Evolutionary conservation across 2,797 vertebrate species (phyloP).

Genomic region (Melanotaenia boesemani): DNA sequence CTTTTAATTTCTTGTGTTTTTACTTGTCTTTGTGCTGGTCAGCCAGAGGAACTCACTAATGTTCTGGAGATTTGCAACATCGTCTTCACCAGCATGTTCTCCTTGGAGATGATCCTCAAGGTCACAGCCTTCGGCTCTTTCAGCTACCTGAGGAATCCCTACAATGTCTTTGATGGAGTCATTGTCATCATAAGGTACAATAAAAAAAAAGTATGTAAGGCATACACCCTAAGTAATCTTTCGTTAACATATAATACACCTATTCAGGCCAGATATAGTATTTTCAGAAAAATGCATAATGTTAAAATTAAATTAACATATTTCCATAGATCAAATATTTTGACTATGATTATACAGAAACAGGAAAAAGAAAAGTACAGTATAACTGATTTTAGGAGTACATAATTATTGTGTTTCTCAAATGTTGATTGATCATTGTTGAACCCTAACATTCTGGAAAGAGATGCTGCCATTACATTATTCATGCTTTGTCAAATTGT

Average conservation of each 20-base stretch:
- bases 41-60: constrained; percentile 96
- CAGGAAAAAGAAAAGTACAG: background rate
- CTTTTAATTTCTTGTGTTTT: too few relatives aligned
- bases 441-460: background rate
- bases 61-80: constrained; percentile 98
- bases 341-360: background rate
- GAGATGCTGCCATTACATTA: constrained; percentile 30
- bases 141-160: constrained; percentile 93
- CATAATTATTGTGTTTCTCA: background rate
- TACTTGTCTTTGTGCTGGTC: background rate
- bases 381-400: background rate
- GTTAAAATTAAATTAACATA: too few relatives aligned
- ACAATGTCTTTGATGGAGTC: constrained; percentile 96
- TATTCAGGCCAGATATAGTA: background rate
- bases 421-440: background rate
- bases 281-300: too few relatives aligned
- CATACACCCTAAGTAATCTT: background rate
- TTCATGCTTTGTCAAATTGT: constrained; percentile 51
- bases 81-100: constrained; percentile 98
- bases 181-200: constrained; percentile 96
- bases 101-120: constrained; percentile 97
- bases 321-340: too few relatives aligned
- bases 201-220: background rate
- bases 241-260: too few relatives aligned
- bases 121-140: constrained; percentile 94